phyloP scores from a whole-genome alignment of 2,888 invertebrate genomes.

The Norana najaformis region DNA sequence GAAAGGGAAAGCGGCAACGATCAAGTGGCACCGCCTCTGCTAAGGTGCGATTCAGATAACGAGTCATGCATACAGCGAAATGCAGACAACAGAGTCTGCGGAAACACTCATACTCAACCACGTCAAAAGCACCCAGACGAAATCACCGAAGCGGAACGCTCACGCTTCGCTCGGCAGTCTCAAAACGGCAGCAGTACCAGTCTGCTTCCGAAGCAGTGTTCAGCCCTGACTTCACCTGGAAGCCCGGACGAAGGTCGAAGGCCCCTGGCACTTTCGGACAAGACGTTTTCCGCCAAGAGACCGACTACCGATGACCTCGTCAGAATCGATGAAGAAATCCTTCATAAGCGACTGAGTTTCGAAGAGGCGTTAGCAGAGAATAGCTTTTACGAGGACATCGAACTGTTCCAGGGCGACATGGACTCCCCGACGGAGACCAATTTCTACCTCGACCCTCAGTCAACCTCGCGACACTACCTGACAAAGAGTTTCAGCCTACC shows the following conservation, averaged over 20 bases:
- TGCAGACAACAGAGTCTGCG: background rate
- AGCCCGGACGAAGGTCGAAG: background rate
- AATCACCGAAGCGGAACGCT: background rate
- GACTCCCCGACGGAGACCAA: slow-evolving; percentile 15
- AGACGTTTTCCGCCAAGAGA: background rate
- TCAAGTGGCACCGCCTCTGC: background rate
- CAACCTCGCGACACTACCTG: background rate
- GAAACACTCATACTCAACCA: background rate
- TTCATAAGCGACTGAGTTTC: background rate
- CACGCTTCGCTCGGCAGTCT: background rate
- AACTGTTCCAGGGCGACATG: slow-evolving; percentile 30
- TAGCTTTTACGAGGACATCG: slow-evolving; percentile 48
- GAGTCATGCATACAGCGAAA: background rate
- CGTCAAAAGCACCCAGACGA: background rate
- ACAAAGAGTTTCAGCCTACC: slow-evolving; percentile 14
- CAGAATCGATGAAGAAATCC: background rate
- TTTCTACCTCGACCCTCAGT: slow-evolving; percentile 44
- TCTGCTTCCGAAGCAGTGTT: background rate
- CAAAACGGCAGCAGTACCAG: background rate
- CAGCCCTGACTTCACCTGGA: background rate
- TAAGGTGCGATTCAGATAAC: background rate
- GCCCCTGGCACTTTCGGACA: background rate
- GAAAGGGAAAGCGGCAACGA: background rate
- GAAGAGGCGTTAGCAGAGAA: slow-evolving; percentile 38
- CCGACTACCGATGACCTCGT: background rate